Evolutionary conservation across 2,888 invertebrate genomes (phyloP), one percentile per base, ranked within the genome.

Genomic region (Agriopis leucophaearia): DNA sequence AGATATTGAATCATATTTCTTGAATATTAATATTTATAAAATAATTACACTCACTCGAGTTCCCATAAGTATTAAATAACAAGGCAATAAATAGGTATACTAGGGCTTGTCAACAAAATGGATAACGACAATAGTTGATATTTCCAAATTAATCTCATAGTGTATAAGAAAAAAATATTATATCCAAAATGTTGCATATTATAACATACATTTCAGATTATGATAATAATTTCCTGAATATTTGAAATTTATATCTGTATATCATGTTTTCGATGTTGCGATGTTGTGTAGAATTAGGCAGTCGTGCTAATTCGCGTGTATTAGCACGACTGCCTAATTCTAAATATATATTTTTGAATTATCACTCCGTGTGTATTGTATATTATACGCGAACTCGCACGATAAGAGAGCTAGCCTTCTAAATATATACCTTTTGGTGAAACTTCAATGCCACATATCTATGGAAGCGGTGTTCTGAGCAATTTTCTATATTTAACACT

Each of bases 131-230:
- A 59, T 58, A 52, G 50, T 51, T 78, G 76, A 74, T 74, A 73
- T 77, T 81, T 75, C 73, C 70, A 76, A 74, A 71, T 70, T 71
- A 75, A 72, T 78, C 72, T 73, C 72, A 69, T 78, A 80, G 75
- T 51, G 36, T 74, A 15, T 78, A 81, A 78, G 72, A 38, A 72
- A 59, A 76, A 75, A 27, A 3, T 27, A n/a, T 71, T 75, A 74
- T 78, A 81, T 78, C 76, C 75, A 73, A 73, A 74, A 73, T 75
- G 75, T 74, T 77, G 71, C 66, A 67, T 77, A 71, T 80, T 69
- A 52, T 12, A 75, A 70, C 54, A 67, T 64, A 79, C 71, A 63
- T 76, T 71, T 74, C 59, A 68, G 27, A 74, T 27, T 67, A 64
- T 70, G 65, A 73, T 70, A 69, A 67, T 65, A 51, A 59, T 59